These are phyloP conservation scores for Spinus pinus DNA, from an alignment of 2,797 vertebrate species.

Conservation along the genomic window DNA sequence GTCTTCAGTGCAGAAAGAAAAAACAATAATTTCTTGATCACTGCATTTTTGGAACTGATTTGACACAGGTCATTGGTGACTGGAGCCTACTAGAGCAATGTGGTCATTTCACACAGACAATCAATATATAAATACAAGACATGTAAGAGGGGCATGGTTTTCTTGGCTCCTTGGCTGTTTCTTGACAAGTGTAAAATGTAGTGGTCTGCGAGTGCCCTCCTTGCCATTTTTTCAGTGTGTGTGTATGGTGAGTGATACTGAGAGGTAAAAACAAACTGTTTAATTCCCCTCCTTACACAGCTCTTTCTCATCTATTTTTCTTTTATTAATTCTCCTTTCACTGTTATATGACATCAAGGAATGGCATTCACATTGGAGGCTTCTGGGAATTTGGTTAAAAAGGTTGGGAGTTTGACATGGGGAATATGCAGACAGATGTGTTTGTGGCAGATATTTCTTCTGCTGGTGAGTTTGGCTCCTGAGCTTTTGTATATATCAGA, in stretches of 20 bases:
- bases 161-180: not conserved
- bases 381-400: not conserved
- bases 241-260: not conserved
- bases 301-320: not conserved
- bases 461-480: not conserved
- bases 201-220: not conserved
- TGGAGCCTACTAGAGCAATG: not conserved
- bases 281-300: rapidly evolving
- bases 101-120: not conserved
- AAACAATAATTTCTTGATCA: not conserved
- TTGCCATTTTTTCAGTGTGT: not conserved
- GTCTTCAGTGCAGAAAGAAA: not conserved
- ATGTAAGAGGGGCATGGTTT: not conserved
- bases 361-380: not conserved
- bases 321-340: not conserved
- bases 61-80: not conserved
- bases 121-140: not conserved
- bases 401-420: not conserved
- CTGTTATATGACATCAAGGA: not conserved
- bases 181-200: not conserved
- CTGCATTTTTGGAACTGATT: not conserved
- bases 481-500: not conserved
- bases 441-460: rapidly evolving
- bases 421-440: not conserved
- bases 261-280: not conserved